Conservation (phyloP, 2,888 invertebrate species). For the Lypha dubia region DNA sequence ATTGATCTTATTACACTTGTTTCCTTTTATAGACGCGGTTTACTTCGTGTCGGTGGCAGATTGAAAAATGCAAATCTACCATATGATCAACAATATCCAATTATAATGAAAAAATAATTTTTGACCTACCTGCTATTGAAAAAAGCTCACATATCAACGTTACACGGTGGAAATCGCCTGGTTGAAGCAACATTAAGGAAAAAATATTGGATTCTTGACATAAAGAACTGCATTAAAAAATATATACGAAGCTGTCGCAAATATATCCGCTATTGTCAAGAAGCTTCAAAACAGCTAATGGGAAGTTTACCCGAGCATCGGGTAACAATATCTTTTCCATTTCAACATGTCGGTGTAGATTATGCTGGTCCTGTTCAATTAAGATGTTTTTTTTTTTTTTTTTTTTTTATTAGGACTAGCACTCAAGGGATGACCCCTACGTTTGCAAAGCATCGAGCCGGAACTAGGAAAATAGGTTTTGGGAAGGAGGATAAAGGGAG, state of each 20-base stretch:
- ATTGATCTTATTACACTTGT: too few relatives aligned
- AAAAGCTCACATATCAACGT: neutral
- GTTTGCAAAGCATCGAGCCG: too few relatives aligned
- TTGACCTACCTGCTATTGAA: neutral
- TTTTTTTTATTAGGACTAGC: too few relatives aligned
- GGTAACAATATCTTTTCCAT: neutral
- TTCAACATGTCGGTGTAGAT: neutral
- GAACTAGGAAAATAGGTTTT: too few relatives aligned
- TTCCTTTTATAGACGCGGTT: slow-evolving; percentile 28
- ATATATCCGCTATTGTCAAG: neutral
- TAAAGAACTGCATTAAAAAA: too few relatives aligned
- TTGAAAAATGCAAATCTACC: slow-evolving; percentile 12
- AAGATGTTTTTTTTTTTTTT: too few relatives aligned
- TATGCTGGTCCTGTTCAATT: slow-evolving; percentile 58
- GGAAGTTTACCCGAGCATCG: neutral
- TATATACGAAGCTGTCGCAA: neutral
- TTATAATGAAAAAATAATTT: slow-evolving; percentile 24
- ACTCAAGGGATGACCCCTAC: too few relatives aligned
- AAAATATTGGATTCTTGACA: too few relatives aligned
- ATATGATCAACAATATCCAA: slow-evolving; percentile 30
- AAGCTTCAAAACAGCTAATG: neutral
- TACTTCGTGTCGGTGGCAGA: slow-evolving; percentile 43
- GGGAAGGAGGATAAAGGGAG: too few relatives aligned
- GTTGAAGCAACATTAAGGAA: neutral
- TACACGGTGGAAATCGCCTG: neutral